These are phyloP conservation scores for Melanogrammus aeglefinus DNA, from an alignment of 2,797 vertebrate genomes.

Conservation along the genomic window DNA sequence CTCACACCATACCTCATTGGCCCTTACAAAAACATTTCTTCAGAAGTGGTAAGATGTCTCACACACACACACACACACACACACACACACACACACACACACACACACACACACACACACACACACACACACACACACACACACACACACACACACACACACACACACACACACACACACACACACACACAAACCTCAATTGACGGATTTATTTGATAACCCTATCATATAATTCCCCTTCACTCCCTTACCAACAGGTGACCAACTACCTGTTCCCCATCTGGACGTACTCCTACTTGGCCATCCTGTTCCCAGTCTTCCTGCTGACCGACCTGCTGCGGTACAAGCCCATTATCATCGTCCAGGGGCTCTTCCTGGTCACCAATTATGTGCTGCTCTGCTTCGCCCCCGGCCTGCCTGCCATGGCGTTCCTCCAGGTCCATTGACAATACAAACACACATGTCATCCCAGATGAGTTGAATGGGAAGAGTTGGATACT, in stretches of 20 bases:
- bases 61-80: slow-evolving; percentile 7
- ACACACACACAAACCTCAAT: slow-evolving; percentile 3
- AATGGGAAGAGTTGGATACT: no score
- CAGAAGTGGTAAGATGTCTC: slow-evolving; percentile 65
- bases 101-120: slow-evolving; percentile 6
- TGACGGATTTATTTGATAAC: background rate
- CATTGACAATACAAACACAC: slow-evolving; percentile 19
- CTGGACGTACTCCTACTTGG: slow-evolving; percentile 78
- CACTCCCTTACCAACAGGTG: slow-evolving; percentile 47
- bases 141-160: slow-evolving; percentile 6
- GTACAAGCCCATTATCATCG: slow-evolving; percentile 71
- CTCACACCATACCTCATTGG: slow-evolving; percentile 75
- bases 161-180: slow-evolving; percentile 10
- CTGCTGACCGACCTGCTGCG: slow-evolving; percentile 72
- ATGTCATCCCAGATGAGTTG: background rate
- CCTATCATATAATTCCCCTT: background rate
- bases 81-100: slow-evolving; percentile 14
- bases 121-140: slow-evolving; percentile 12
- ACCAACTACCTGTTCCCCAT: slow-evolving; percentile 76
- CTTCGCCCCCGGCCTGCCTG: slow-evolving; percentile 62
- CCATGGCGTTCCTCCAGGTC: slow-evolving; percentile 71
- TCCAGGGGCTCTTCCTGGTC: slow-evolving; percentile 70
- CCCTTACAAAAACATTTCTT: slow-evolving; percentile 74
- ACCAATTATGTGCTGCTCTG: slow-evolving; percentile 68
- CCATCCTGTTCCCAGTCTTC: slow-evolving; percentile 70